A percentile compares a stretch with the other conserved stretches of the same genome.
Evolutionary conservation across 2,113 vertebrate genomes (phyloP).

Genomic region (Merops nubicus): DNA sequence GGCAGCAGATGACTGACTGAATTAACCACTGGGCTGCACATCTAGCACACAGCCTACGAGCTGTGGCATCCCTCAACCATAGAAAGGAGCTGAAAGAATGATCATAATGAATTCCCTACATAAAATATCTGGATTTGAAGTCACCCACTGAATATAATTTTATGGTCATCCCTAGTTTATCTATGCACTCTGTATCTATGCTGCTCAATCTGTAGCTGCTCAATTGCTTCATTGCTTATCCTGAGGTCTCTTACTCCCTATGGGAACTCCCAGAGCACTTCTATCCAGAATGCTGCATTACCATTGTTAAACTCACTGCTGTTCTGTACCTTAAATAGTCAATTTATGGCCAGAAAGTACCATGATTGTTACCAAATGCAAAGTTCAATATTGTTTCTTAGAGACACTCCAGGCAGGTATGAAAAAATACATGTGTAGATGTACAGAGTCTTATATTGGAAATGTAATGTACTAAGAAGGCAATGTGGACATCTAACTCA

Average conservation of each 20-base stretch:
- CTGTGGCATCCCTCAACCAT: not conserved
- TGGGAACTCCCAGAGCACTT: not conserved
- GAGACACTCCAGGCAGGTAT: not conserved
- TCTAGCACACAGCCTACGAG: rapidly evolving
- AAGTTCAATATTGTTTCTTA: not conserved
- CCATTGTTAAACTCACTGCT: not conserved
- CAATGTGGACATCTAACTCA: not conserved
- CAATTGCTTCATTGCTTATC: not conserved
- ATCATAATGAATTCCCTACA: not conserved
- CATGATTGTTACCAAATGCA: not conserved
- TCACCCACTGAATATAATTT: not conserved
- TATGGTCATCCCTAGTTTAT: not conserved
- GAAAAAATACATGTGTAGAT: not conserved
- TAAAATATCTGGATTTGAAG: not conserved
- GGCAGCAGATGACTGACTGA: not conserved
- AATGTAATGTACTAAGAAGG: not conserved
- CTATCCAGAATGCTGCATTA: not conserved
- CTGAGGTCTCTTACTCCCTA: not conserved
- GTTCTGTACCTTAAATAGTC: not conserved
- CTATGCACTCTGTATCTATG: not conserved
- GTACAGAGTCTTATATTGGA: not conserved
- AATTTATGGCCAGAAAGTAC: not conserved
- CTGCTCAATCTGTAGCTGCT: no score
- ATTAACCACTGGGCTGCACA: not conserved
- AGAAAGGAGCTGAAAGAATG: not conserved